Evolutionary conservation across 2,888 invertebrate species (phyloP).

Genomic region (Linnaemya tessellans): DNA sequence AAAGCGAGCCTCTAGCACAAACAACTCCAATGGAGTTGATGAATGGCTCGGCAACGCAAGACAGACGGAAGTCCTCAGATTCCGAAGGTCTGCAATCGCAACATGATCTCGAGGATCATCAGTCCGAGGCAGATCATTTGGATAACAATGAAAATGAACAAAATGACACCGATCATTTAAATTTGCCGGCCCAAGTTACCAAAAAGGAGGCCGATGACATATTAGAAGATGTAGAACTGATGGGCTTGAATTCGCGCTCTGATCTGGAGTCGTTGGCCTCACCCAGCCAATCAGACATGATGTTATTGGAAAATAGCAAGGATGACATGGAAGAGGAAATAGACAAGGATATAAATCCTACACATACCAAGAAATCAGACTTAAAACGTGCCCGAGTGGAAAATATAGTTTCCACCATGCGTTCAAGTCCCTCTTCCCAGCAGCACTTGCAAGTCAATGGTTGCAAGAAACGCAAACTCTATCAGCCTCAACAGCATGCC

Average conservation of each 20-base stretch:
- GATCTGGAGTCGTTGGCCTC: constrained; percentile 85
- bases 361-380: constrained; percentile 85
- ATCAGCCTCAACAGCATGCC: constrained; percentile 96
- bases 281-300: constrained; percentile 84
- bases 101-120: constrained; percentile 66
- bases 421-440: constrained; percentile 91
- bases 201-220: constrained; percentile 82
- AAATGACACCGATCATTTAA: constrained; percentile 66
- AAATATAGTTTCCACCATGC: constrained; percentile 97
- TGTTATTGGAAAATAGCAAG: constrained; percentile 85
- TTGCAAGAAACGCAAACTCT: constrained; percentile 97
- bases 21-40: constrained; percentile 76
- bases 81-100: constrained; percentile 74
- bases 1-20: constrained; percentile 79
- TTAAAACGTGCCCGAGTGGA: constrained; percentile 97
- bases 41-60: constrained; percentile 71
- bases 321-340: constrained; percentile 87
- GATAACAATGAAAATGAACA: constrained; percentile 66
- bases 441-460: constrained; percentile 88
- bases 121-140: constrained; percentile 55
- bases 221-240: constrained; percentile 81
- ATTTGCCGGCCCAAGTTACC: constrained; percentile 75
- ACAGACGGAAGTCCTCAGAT: constrained; percentile 78
- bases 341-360: constrained; percentile 85
- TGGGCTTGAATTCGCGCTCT: constrained; percentile 82